Base-by-base conservation (phyloP, 2,797 vertebrate genomes). In the Clarias fuscus region DNA sequence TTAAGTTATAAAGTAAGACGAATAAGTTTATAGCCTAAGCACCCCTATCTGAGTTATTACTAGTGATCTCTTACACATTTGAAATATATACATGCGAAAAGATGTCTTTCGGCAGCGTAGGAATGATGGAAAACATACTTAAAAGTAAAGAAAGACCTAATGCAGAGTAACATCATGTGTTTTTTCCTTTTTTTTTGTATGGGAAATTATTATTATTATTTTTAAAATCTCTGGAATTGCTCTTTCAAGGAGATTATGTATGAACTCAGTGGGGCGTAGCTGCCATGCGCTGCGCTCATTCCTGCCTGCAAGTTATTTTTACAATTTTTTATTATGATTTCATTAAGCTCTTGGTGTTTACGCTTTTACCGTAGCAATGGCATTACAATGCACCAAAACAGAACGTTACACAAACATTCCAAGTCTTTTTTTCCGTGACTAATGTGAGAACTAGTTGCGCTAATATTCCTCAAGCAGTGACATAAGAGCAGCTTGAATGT, bases 321-420 rank as follows among this genome's bases (percentile, higher is more conserved):
- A 13, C 3, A 1, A 4, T 56, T 56, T 56, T 56, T 56, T 56
- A 56, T 56, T 3, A 56, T 78, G 37, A 11, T 33, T 77, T 17
- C 56, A 79, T 11, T 20, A 30, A 78, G 10, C 75, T 62, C 61
- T 80, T 40, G 59, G 78, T 24, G n/a, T 80, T 43, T 68, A 4
- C 22, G 14, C 15, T 24, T 37, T 53, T 73, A 10, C 37, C 64
- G 24, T 53, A 70, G 30, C 2, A 7, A 30, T 37, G 37, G 40
- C 58, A 48, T 59, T 61, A 78, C 15, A 84, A 13, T 20, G 18
- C 58, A 72, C 85, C 48, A 78, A 83, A 70, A 82, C 2, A 8
- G 14, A 71, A 37, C 18, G 58, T 43, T 48, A 24, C 6, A n/a
- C 33, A 37, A 56, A 33, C 5, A 68, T 61, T 75, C 7, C 75